Base-by-base conservation (phyloP, 2,888 invertebrate genomes). In the Drosophila colorata region DNA sequence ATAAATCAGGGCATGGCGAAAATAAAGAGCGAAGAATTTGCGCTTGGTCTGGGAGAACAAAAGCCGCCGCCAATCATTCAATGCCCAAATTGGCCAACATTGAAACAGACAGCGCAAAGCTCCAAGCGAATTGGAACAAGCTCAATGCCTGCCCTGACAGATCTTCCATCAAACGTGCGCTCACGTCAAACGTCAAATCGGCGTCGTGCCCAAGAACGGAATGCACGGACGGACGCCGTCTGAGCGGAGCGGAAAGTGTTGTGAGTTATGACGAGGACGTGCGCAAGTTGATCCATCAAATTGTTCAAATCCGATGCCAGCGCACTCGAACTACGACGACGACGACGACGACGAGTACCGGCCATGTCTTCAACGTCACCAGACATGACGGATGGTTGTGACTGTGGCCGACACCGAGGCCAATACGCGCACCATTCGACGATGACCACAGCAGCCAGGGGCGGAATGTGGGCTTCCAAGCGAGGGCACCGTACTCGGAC, bases 51-150 rank as follows among this genome's bases (percentile, higher is more conserved):
- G 43, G n/a, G 60, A 85, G 83, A 84, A 84, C 88, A 84, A 88
- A 84, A 87, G 88, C 83, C 52, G 86, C 83, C 83, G 88, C 86
- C 86, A 84, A 87, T 86, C 88, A 86, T 88, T 87, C 86, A 86
- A 74, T 74, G 66, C 72, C 70, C 86, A 84, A 84, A 87, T 87
- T 84, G 86, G 88, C 83, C 80, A 82, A 80, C 86, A 84, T 88
- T 88, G 86, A 84, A 87, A 82, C 83, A 84, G 83, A 84, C 88
- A 84, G 77, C 71, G 53, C 67, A 79, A 85, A 83, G 86, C 88
- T 85, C 33, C 69, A 69, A 87, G 82, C 77, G 69, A 75, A 78
- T 72, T 75, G 75, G 75, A 80, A 84, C 87, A 87, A 74, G 80
- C 88, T 87, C 74, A 87, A 80, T 87, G 85, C 77, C 68, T 74